Evolutionary conservation across 2,888 invertebrate genomes (phyloP).

Genomic region (Colletes collaris): DNA sequence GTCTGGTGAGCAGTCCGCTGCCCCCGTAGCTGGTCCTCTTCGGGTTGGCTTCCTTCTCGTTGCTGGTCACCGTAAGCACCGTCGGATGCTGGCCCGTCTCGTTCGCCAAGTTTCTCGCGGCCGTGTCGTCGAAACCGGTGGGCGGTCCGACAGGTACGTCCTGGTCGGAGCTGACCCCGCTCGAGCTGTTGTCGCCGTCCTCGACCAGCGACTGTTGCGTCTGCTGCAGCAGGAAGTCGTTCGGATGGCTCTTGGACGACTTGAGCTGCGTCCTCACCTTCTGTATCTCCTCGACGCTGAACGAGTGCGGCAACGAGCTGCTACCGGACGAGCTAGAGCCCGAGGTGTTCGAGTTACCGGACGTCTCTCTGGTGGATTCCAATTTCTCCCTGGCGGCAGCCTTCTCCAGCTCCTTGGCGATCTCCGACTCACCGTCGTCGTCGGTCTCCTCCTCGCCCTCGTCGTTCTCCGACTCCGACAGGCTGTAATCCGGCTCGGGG

Average conservation of each 20-base stretch:
- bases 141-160: slow-evolving; percentile 86
- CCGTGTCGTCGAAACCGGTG: slow-evolving; percentile 82
- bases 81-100: slow-evolving; percentile 67
- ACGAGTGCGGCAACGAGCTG: slow-evolving; percentile 92
- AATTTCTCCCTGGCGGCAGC: slow-evolving; percentile 83
- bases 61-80: slow-evolving; percentile 74
- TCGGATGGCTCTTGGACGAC: slow-evolving; percentile 94
- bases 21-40: slow-evolving; percentile 78
- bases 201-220: slow-evolving; percentile 84
- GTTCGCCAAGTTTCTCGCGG: slow-evolving; percentile 80
- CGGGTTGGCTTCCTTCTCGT: slow-evolving; percentile 76
- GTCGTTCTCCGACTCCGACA: slow-evolving; percentile 92
- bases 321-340: slow-evolving; percentile 84
- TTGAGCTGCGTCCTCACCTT: slow-evolving; percentile 93
- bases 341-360: slow-evolving; percentile 83
- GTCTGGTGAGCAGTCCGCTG: slow-evolving; percentile 85
- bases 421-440: slow-evolving; percentile 80
- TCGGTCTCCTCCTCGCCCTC: slow-evolving; percentile 87
- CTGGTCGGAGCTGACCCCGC: slow-evolving; percentile 94
- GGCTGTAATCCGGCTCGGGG: slow-evolving; percentile 95
- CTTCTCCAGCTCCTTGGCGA: slow-evolving; percentile 85
- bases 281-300: slow-evolving; percentile 95
- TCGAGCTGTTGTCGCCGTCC: slow-evolving; percentile 94
- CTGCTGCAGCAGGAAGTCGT: slow-evolving; percentile 88
- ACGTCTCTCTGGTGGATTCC: slow-evolving; percentile 82